Conservation (phyloP, 2,888 invertebrate species). For the Cordilura impudica region DNA sequence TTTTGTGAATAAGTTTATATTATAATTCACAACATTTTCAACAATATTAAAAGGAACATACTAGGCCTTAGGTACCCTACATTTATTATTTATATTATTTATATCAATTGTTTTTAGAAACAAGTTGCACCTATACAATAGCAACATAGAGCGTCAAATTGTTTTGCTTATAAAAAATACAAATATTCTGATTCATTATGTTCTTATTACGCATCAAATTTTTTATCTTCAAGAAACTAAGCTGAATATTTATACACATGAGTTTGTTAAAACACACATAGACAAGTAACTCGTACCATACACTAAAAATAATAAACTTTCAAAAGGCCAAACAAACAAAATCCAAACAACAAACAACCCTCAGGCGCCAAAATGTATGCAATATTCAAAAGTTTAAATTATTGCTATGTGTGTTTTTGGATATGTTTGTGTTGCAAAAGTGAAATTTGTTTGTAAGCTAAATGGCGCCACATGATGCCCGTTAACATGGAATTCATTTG, state of each 20-base stretch:
- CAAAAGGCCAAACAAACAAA: slow-evolving; percentile 47
- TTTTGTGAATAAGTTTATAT: too few species aligned
- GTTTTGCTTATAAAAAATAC: too few species aligned
- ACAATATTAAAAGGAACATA: too few species aligned
- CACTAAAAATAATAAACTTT: slow-evolving; percentile 29
- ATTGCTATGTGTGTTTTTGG: slow-evolving; percentile 9
- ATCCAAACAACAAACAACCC: slow-evolving; percentile 64
- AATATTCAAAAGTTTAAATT: slow-evolving; percentile 63
- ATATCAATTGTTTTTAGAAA: too few species aligned
- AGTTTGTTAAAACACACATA: slow-evolving; percentile 7
- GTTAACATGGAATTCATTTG: slow-evolving; percentile 71
- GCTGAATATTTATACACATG: not conserved
- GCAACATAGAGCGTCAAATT: too few species aligned
- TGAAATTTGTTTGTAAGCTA: slow-evolving; percentile 66
- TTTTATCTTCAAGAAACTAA: not conserved
- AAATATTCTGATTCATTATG: too few species aligned
- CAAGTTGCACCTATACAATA: too few species aligned
- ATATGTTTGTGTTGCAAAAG: slow-evolving; percentile 39
- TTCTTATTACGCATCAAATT: slow-evolving; percentile 14
- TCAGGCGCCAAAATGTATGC: slow-evolving; percentile 66
- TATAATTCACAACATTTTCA: too few species aligned
- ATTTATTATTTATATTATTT: too few species aligned
- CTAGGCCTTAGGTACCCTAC: too few species aligned
- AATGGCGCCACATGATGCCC: slow-evolving; percentile 70
- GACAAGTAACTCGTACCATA: slow-evolving; percentile 12